phyloP scores from a whole-genome alignment of 2,797 vertebrate species.

The Chloroceryle amazona region DNA sequence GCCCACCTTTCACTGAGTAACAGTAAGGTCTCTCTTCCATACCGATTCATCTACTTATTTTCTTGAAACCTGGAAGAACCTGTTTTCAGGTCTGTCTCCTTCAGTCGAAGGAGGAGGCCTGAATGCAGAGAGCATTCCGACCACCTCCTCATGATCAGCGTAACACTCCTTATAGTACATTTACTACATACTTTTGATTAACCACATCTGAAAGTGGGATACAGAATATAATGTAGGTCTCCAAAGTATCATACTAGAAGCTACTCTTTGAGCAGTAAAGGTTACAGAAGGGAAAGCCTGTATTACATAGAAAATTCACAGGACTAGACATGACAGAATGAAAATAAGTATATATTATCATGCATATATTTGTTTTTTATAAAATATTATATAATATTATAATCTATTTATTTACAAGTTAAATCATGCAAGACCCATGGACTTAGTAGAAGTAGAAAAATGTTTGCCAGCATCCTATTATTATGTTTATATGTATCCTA shows the following conservation, averaged over 20 bases:
- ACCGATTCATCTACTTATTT: not conserved
- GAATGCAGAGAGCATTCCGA: not conserved
- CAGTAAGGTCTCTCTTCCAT: not conserved
- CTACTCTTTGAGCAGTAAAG: not conserved
- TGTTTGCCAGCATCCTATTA: not conserved
- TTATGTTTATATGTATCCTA: not conserved
- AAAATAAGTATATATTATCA: not conserved
- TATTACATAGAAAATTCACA: not conserved
- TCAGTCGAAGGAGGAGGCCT: not conserved
- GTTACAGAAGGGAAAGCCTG: not conserved
- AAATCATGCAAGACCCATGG: not conserved
- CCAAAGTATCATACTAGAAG: not conserved
- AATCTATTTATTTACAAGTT: not conserved
- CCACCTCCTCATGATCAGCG: not conserved
- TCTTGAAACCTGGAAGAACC: not conserved
- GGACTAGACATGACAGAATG: not conserved
- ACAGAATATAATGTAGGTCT: not conserved
- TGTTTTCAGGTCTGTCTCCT: not conserved
- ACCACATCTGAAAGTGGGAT: not conserved
- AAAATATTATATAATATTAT: not conserved
- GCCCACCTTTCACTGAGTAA: not conserved
- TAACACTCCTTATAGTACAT: not conserved
- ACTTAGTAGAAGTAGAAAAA: accelerated
- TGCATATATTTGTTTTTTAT: no score
- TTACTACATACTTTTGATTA: not conserved